Base-by-base conservation (phyloP, 2,888 invertebrate species). In the Apoda limacodes region DNA sequence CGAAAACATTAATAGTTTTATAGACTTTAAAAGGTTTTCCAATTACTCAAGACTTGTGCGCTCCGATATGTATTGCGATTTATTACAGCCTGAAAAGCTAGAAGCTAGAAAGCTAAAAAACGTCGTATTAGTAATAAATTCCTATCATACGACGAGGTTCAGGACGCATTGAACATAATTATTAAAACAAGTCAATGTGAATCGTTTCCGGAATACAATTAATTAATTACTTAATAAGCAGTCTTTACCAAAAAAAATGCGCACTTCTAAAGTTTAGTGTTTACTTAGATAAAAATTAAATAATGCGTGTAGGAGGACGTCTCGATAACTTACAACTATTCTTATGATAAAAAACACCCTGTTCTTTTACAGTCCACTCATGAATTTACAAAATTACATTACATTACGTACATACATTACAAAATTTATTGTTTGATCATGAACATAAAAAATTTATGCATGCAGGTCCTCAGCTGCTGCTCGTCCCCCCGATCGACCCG, bases 301-400 rank as follows among this genome's bases (percentile, higher is more conserved):
- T 41, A 21, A 34, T 42, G 9, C 23, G 42, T 20, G 42, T 42
- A 5, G 39, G 42, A 15, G 41, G 45, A 3, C 27, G 45, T 9
- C 15, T 45, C 6, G 19, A 29, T 10, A 19, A 28, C 9, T 36
- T 31, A 3, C n/a, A 12, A 12, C n/a, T 34, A 31, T 25, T 9
- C 13, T n/a, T 37, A 30, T 29, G 33, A 35, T 13, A 37, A 35
- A 30, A 35, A 35, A 30, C 37, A 39, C 17, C 36, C 37, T 3
- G 26, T 40, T 13, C 14, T 40, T 14, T 20, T 40, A 19, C 14
- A 30, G 9, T 19, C 34, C 9, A 25, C 17, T 12, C 29, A 37
- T 32, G 21, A 28, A 9, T 22, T 39, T n/a, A 32, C 34, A 4
- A 30, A 23, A 13, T 17, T 27, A 21, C 27, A 22, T 13, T 37